These are phyloP conservation scores for Cylindroiulus punctatus DNA, from an alignment of 2,888 invertebrate species.

Conservation along the genomic window DNA sequence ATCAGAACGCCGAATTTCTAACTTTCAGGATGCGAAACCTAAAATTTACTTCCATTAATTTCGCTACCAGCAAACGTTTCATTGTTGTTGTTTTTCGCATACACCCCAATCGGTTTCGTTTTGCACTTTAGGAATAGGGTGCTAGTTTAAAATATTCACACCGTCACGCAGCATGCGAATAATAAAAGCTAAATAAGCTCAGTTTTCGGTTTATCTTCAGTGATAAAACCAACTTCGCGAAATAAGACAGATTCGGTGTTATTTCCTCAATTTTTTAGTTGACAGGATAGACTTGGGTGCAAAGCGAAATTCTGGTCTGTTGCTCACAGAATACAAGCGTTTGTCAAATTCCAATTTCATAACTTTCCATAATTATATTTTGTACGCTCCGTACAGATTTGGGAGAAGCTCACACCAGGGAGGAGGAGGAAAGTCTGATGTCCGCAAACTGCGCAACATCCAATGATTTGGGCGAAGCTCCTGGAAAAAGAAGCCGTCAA, in stretches of 20 bases:
- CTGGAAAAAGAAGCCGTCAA: neutral
- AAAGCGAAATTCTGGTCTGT: neutral
- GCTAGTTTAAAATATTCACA: neutral
- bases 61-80: too few relatives aligned
- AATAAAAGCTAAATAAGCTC: neutral
- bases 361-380: neutral
- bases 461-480: neutral
- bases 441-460: neutral
- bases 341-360: neutral
- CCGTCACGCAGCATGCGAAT: neutral
- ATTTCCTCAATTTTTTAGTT: neutral
- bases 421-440: conserved; percentile 21
- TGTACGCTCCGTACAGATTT: neutral
- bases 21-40: too few relatives aligned
- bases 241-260: too few relatives aligned
- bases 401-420: neutral
- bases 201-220: neutral
- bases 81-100: too few relatives aligned
- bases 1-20: too few relatives aligned
- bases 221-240: too few relatives aligned
- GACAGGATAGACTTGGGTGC: neutral
- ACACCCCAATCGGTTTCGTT: neutral
- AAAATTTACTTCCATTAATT: too few relatives aligned
- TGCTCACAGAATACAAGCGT: neutral
- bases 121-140: neutral